Evolutionary conservation across 2,113 vertebrate genomes (phyloP).

Genomic region (Larimichthys polyactis): DNA sequence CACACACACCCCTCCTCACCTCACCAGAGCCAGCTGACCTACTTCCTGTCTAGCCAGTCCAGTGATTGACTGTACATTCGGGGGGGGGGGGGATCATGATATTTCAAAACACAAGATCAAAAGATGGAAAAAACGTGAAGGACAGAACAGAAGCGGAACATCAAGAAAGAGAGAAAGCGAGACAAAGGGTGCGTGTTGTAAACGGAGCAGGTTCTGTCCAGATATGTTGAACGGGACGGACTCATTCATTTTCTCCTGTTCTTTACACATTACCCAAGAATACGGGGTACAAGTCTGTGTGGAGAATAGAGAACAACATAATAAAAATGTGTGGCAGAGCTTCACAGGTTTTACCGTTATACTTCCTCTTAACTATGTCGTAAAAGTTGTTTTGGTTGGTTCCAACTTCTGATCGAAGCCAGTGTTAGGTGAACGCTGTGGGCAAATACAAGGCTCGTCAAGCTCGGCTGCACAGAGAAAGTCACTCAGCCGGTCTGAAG

Average conservation of each 20-base stretch:
- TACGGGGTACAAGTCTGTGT: background rate
- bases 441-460: background rate
- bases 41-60: constrained; percentile 78
- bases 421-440: background rate
- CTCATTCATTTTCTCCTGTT: background rate
- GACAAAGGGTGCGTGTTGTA: background rate
- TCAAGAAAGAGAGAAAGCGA: background rate
- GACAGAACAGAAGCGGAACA: background rate
- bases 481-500: background rate
- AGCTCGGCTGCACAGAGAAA: background rate
- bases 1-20: constrained; percentile 12
- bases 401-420: background rate
- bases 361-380: background rate
- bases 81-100: background rate
- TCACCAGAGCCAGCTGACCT: constrained; percentile 78
- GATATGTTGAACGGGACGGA: background rate
- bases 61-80: constrained; percentile 65
- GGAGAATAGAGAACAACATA: too few species aligned
- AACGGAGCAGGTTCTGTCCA: background rate
- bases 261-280: background rate
- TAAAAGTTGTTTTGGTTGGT: background rate
- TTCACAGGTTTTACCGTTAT: background rate
- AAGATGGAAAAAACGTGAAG: background rate
- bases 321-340: background rate
- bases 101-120: background rate